A percentile compares a stretch with the other conserved stretches of the same genome.
phyloP scores from a whole-genome alignment of 2,797 vertebrate genomes.

The Lates japonicus region DNA sequence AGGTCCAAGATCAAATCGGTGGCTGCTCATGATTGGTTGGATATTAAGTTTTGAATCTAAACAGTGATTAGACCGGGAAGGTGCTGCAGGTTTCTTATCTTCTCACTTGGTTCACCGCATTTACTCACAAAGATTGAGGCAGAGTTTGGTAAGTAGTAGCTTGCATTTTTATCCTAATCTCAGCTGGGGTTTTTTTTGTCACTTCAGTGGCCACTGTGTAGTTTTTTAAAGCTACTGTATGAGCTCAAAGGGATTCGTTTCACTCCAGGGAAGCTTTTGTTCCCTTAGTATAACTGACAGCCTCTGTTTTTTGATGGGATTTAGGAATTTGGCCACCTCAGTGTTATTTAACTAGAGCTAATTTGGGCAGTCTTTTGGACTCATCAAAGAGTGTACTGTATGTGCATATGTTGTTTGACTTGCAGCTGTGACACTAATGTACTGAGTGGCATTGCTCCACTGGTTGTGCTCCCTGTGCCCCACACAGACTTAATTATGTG shows the following conservation, averaged over 20 bases:
- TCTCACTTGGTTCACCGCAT: constrained; percentile 1
- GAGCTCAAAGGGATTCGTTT: constrained; percentile 61
- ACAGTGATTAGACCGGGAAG: constrained; percentile 26
- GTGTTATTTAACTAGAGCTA: constrained; percentile 48
- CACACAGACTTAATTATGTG: constrained; percentile 73
- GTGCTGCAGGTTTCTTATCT: neutral
- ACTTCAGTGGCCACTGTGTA: constrained; percentile 4
- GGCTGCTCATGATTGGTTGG: constrained; percentile 43
- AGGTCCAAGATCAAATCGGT: constrained; percentile 54
- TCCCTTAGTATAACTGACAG: constrained; percentile 51
- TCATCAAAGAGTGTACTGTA: constrained; percentile 14
- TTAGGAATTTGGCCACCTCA: constrained; percentile 45
- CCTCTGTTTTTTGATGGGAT: constrained; percentile 57
- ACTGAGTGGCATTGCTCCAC: constrained; percentile 31
- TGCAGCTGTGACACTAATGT: constrained; percentile 23
- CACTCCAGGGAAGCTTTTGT: constrained; percentile 57
- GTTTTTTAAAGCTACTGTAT: constrained; percentile 52
- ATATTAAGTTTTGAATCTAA: constrained; percentile 52
- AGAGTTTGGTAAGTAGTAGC: constrained; percentile 50
- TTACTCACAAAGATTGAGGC: constrained; percentile 4
- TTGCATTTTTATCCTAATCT: constrained; percentile 35
- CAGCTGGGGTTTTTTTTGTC: constrained; percentile 9
- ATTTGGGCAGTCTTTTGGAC: constrained; percentile 46
- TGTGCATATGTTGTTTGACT: constrained; percentile 29
- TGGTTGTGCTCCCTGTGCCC: constrained; percentile 47